Base-by-base conservation (phyloP, 2,113 vertebrate species). In the Paramisgurnus dabryanus region DNA sequence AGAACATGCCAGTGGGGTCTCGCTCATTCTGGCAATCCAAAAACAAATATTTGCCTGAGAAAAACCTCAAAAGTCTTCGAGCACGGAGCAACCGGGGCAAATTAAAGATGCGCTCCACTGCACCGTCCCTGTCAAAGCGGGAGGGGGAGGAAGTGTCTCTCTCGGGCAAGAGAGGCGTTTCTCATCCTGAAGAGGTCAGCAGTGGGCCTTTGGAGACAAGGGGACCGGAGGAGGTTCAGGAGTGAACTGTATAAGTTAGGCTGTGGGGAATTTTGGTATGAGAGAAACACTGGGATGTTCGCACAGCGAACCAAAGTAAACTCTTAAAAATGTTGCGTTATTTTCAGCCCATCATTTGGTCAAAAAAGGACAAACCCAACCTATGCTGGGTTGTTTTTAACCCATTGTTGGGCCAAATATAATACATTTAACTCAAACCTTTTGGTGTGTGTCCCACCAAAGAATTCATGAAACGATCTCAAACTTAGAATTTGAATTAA, bases 121-220 rank as follows among this genome's bases (percentile, higher is more conserved):
- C 66, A 40, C 65, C 74, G 81, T 71, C 80, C 64, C 18, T 41
- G 39, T 39, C 67, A 71, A 47, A 58, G 49, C 47, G 4, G 34
- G 66, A 49, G 81, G 80, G 82, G 12, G 9, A 84, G 79, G 45
- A 17, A 15, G 4, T 85, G 85, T 80, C 86, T 89, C 75, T 70
- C 85, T 86, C 86, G 87, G 85, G 64, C 10, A 64, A 61, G 86
- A 85, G 47, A 66, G 80, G 85, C 79, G 86, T 87, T 88, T 88
- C 86, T 82, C 79, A 75, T 87, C 89, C 88, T 91, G 87, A 88
- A 91, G 91, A 91, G 91, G 91, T 92, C 90, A 91, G 87, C 84
- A 80, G 80, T 87, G 88, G 88, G 85, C 88, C 89, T 88, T 86
- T 87, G 82, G 86, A 89, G 86, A 88, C 89, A 80, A 84, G 88